A percentile compares a stretch with the other conserved stretches of the same genome.
Evolutionary conservation across 2,797 vertebrate species (phyloP).

Genomic region (Cirrhinus molitorella): DNA sequence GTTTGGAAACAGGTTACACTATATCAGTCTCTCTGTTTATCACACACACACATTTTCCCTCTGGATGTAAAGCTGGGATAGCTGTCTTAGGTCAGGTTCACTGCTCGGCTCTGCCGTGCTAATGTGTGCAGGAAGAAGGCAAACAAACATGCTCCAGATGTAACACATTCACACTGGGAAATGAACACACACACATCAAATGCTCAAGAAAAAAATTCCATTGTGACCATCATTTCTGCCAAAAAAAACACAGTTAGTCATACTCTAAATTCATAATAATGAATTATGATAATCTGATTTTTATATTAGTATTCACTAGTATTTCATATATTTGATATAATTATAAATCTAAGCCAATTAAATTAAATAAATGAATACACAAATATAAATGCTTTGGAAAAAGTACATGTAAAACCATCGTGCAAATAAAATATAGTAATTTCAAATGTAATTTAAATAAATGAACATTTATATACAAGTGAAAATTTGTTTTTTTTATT

Average conservation of each 20-base stretch:
- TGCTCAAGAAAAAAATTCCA: background rate
- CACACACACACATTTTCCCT: constrained; percentile 42
- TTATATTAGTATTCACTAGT: no score
- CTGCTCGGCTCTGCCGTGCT: constrained; percentile 66
- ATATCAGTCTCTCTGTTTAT: constrained; percentile 51
- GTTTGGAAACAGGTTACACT: constrained; percentile 19
- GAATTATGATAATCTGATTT: no score
- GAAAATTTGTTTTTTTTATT: background rate
- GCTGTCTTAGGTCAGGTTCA: constrained; percentile 69
- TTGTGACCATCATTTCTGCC: background rate
- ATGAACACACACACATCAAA: constrained; percentile 38
- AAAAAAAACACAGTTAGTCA: background rate
- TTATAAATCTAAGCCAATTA: background rate
- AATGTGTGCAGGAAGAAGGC: constrained; percentile 66
- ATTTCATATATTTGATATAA: no score
- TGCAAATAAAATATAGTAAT: background rate
- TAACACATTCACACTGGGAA: constrained; percentile 62
- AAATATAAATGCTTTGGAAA: background rate
- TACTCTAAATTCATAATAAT: background rate
- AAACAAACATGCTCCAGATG: constrained; percentile 77
- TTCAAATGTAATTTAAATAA: background rate
- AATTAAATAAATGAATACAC: no score
- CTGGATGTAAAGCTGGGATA: constrained; percentile 57
- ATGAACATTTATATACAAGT: background rate
- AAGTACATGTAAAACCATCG: background rate